phyloP scores from a whole-genome alignment of 1,140 invertebrate species.

The Drosophila azteca region DNA sequence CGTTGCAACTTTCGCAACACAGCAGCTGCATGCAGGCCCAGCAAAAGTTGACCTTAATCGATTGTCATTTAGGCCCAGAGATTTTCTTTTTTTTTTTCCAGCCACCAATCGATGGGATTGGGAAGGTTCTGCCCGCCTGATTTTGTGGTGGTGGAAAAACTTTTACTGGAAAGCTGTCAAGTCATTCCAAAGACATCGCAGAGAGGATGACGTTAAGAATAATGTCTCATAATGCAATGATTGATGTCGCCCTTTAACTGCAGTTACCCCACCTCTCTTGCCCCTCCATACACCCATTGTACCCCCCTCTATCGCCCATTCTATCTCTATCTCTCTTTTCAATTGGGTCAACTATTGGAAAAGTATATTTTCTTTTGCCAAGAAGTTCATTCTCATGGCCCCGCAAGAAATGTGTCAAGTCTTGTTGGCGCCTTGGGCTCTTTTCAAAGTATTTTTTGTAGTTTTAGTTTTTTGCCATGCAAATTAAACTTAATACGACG shows the following conservation, averaged over 20 bases:
- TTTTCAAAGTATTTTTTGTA: slow-evolving; percentile 36
- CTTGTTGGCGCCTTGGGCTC: slow-evolving; percentile 41
- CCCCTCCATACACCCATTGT: background rate
- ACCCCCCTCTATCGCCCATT: background rate
- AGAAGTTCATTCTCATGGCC: slow-evolving; percentile 49
- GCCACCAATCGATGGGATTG: slow-evolving; percentile 39
- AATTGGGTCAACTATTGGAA: slow-evolving; percentile 71
- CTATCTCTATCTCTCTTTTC: slow-evolving; percentile 3
- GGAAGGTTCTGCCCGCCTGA: slow-evolving; percentile 39
- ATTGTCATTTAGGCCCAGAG: slow-evolving; percentile 72
- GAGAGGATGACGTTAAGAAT: slow-evolving; percentile 46
- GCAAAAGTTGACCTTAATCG: slow-evolving; percentile 69
- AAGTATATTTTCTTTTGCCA: slow-evolving; percentile 27
- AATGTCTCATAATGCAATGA: slow-evolving; percentile 66
- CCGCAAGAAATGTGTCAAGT: slow-evolving; percentile 70
- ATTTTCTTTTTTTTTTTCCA: slow-evolving; percentile 26
- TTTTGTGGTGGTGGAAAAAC: slow-evolving; percentile 26
- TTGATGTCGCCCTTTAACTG: slow-evolving; percentile 65
- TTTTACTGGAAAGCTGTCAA: slow-evolving; percentile 69
- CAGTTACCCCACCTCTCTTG: background rate
- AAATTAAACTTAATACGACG: slow-evolving; percentile 70
- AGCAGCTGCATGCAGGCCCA: slow-evolving; percentile 18
- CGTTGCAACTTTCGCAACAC: slow-evolving; percentile 57
- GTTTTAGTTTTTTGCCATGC: slow-evolving; percentile 50
- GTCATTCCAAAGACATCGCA: slow-evolving; percentile 71